Conservation (phyloP, 2,888 invertebrate species). For the Caenorhabditis sp. region DNA sequence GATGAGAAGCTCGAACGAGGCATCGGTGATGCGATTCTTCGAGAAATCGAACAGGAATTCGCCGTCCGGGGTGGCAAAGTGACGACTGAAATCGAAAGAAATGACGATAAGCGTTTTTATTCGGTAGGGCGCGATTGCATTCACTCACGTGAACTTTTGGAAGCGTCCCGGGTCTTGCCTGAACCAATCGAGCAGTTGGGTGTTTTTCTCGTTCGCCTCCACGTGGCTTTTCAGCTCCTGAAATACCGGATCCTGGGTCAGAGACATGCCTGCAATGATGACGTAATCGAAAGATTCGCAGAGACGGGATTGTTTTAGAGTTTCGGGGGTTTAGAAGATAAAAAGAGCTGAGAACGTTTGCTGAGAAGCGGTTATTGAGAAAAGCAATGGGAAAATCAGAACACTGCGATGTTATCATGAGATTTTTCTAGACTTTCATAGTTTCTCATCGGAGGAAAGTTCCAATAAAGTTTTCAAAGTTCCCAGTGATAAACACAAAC, state of each 20-base stretch:
- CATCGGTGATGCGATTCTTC: slow-evolving; percentile 91
- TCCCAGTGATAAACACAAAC: slow-evolving; percentile 11
- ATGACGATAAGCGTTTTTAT: too few relatives aligned
- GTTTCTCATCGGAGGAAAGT: too few relatives aligned
- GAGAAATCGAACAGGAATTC: slow-evolving; percentile 95
- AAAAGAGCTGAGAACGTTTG: too few relatives aligned
- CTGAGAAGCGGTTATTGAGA: too few relatives aligned
- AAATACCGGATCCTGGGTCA: slow-evolving; percentile 82
- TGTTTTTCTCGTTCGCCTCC: slow-evolving; percentile 83
- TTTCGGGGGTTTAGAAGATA: too few relatives aligned
- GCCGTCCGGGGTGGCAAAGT: slow-evolving; percentile 89
- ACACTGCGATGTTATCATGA: too few relatives aligned
- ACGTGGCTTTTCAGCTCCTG: slow-evolving; percentile 87
- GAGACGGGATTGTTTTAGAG: background rate
- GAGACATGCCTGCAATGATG: slow-evolving; percentile 49
- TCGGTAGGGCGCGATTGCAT: background rate
- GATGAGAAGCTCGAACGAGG: slow-evolving; percentile 86
- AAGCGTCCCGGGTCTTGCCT: slow-evolving; percentile 88
- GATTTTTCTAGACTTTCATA: too few relatives aligned
- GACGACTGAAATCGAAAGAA: slow-evolving; percentile 83
- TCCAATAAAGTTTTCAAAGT: too few relatives aligned
- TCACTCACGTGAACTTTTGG: slow-evolving; percentile 88
- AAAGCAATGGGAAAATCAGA: too few relatives aligned
- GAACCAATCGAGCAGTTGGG: slow-evolving; percentile 90
- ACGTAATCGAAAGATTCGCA: background rate